Evolutionary conservation across 2,888 invertebrate species (phyloP), one percentile per base, ranked within the genome.

Genomic region (Xanthorhoe designata): DNA sequence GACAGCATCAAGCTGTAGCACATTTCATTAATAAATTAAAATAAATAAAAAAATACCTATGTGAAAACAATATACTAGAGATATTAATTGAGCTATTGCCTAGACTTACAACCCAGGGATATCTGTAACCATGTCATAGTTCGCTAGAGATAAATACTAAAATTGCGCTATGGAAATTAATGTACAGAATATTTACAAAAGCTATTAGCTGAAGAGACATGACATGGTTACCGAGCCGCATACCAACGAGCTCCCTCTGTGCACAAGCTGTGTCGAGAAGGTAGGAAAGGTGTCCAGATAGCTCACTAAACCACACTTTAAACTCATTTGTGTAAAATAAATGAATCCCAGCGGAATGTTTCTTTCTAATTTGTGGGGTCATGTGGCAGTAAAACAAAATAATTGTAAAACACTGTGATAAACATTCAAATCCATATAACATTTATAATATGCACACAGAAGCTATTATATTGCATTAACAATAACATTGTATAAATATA

Each of bases 91-190:
- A 92, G 91, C 91, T 93, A 92, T 91, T 89, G 88, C 82, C 89
- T 92, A 91, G 80, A 87, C 88, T 83, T 88, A 89, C 92, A 92
- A 93, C 92, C 92, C 91, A 83, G 88, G 91, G 90, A 90, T 88
- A 78, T 87, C 86, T 82, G 88, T 87, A 87, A 90, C 92, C 91
- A 91, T 91, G 92, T 85, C 91, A 88, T 81, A 78, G 77, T 75
- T 70, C 69, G 66, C 76, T 69, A 63, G 69, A 64, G 65, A 4
- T 24, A 24, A 24, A 64, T 68, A 75, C 75, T 73, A 75, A 29
- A 76, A 78, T 79, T 79, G 77, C 76, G 81, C 75, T 75, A 74
- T 79, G 69, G 70, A 79, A 80, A 80, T 69, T 72, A 78, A 77
- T 80, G 75, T 80, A 70, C 75, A 78, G 1, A 78, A 81, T 91